Evolutionary conservation across 2,797 vertebrate species (phyloP).

Genomic region (Miichthys miiuy): DNA sequence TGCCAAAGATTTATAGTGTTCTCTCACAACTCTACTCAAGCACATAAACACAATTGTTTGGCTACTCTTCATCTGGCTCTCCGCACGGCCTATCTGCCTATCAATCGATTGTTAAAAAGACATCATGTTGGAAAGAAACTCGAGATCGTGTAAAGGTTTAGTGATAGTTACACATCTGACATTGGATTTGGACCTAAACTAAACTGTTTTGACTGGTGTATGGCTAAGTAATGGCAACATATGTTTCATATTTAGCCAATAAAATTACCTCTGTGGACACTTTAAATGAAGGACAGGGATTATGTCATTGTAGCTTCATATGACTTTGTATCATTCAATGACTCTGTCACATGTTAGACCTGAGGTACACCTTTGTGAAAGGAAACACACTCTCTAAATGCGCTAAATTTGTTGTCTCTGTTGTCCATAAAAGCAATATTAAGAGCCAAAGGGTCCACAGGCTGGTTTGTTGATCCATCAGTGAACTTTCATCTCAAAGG

Average conservation of each 20-base stretch:
- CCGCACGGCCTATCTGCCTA: neutral
- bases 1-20: constrained; percentile 24
- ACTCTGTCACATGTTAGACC: neutral
- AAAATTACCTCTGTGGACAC: neutral
- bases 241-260: neutral
- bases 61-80: constrained; percentile 29
- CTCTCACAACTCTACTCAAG: constrained; percentile 21
- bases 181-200: neutral
- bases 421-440: neutral
- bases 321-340: neutral
- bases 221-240: neutral
- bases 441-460: neutral
- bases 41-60: constrained; percentile 15
- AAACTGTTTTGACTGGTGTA: neutral
- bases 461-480: constrained; percentile 22
- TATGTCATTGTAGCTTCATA: neutral
- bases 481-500: constrained; percentile 14
- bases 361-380: neutral
- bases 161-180: neutral
- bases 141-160: neutral
- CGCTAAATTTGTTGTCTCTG: neutral
- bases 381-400: neutral
- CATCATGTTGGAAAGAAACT: neutral
- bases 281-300: neutral
- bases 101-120: constrained; percentile 24